phyloP scores from a whole-genome alignment of 2,113 vertebrate genomes.

The Corythaixoides concolor region DNA sequence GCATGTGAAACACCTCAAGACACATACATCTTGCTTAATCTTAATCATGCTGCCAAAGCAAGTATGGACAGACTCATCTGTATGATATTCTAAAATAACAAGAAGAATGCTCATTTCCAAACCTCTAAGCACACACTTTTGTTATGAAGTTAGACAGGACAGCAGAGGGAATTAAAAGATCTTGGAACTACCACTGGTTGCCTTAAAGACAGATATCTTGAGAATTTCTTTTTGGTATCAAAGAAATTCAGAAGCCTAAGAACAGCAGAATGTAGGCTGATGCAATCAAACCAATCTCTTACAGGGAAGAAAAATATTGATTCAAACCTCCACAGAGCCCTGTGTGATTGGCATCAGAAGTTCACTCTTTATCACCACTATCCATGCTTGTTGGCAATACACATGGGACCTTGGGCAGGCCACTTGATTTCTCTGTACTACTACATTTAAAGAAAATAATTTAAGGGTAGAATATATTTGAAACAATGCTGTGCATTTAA shows the following conservation, averaged over 20 bases:
- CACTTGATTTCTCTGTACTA: neutral
- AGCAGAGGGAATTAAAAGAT: neutral
- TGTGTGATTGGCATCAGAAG: neutral
- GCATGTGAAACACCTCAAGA: neutral
- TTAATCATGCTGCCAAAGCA: neutral
- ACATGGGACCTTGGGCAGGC: neutral
- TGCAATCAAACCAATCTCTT: neutral
- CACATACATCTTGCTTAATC: neutral
- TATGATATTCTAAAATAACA: neutral
- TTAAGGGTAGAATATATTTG: neutral
- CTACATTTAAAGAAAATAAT: neutral
- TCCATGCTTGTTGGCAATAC: neutral
- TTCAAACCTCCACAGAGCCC: neutral
- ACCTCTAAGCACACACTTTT: neutral
- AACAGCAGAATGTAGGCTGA: neutral
- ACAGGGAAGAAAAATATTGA: neutral
- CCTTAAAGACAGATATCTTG: neutral
- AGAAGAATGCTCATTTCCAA: neutral
- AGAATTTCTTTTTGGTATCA: neutral
- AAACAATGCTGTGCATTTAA: neutral
- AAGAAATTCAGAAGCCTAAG: neutral
- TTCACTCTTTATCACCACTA: neutral
- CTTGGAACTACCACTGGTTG: neutral
- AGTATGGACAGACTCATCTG: neutral
- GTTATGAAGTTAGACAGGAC: neutral